Conservation (phyloP, 2,797 vertebrate genomes). For the Tadarida brasiliensis region DNA sequence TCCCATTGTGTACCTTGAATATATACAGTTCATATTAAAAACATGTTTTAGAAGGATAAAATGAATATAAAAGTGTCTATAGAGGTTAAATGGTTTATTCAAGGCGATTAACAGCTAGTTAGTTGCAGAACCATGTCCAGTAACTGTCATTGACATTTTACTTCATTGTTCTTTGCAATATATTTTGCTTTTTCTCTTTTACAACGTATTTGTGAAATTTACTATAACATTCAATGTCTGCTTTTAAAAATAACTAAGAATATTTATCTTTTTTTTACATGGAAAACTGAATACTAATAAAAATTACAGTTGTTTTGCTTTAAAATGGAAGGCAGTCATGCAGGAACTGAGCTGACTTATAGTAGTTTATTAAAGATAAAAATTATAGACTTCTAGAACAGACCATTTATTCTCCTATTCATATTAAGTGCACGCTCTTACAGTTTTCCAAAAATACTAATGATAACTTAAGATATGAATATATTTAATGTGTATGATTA, state of each 20-base stretch:
- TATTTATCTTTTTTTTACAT: slow-evolving; percentile 6
- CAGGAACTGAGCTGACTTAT: neutral
- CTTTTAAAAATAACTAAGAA: slow-evolving; percentile 18
- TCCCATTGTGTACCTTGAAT: neutral
- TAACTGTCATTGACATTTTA: neutral
- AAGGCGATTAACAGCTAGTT: neutral
- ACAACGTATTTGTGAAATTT: slow-evolving; percentile 18
- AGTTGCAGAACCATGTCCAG: neutral
- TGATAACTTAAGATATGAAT: slow-evolving; percentile 19
- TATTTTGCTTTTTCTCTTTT: slow-evolving; percentile 33
- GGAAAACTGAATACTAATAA: neutral
- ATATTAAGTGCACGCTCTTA: neutral
- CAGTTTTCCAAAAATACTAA: slow-evolving; percentile 51
- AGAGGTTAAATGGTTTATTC: slow-evolving; percentile 52
- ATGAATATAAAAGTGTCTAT: neutral
- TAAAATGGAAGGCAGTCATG: neutral
- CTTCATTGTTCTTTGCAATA: slow-evolving; percentile 1
- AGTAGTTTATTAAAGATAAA: slow-evolving; percentile 45
- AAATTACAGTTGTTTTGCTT: slow-evolving; percentile 16
- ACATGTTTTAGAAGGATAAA: neutral
- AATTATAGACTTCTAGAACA: slow-evolving; percentile 22
- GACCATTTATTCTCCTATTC: slow-evolving; percentile 17
- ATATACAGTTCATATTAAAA: neutral
- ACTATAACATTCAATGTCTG: neutral
- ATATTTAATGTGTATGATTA: neutral